These are phyloP conservation scores for Lates japonicus DNA, from an alignment of 2,797 vertebrate genomes.

Conservation along the genomic window DNA sequence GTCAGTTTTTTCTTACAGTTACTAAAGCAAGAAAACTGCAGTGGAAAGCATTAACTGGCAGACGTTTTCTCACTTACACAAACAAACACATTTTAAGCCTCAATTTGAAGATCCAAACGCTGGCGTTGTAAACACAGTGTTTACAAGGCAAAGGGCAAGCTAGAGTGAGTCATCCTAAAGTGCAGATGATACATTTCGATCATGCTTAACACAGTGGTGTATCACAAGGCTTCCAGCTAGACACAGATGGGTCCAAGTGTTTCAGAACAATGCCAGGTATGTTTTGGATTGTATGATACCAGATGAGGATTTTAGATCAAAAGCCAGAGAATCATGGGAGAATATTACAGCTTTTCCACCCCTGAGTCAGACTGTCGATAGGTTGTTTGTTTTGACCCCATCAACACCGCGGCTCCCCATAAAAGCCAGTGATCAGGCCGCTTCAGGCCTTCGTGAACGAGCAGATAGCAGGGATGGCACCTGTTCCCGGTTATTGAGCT, in stretches of 20 bases:
- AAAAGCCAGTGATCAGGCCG: conserved; percentile 32
- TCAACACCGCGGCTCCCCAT: conserved; percentile 25
- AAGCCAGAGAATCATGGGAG: conserved; percentile 27
- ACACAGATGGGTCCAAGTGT: conserved; percentile 57
- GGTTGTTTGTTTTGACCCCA: conserved; percentile 38
- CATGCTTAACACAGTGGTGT: conserved; percentile 30
- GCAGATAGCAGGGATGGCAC: conserved; percentile 47
- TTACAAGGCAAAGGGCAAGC: conserved; percentile 40
- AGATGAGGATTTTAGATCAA: conserved; percentile 57
- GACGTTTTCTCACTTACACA: conserved; percentile 7
- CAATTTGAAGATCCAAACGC: conserved; percentile 8
- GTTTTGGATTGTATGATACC: conserved; percentile 47
- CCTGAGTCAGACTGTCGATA: neutral
- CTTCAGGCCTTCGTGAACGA: conserved; percentile 18
- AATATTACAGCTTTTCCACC: conserved; percentile 5
- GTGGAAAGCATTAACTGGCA: neutral
- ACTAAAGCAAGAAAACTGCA: neutral
- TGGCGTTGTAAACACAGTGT: conserved; percentile 35
- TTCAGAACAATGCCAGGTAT: conserved; percentile 39
- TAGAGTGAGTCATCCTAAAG: conserved; percentile 44
- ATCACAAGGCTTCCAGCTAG: conserved; percentile 36
- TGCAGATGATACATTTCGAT: conserved; percentile 42
- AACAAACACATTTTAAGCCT: conserved; percentile 10
- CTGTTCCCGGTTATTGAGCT: conserved; percentile 67
- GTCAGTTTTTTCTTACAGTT: neutral